These are phyloP conservation scores for Chauna torquata DNA, from an alignment of 2,113 vertebrate genomes.

Conservation along the genomic window DNA sequence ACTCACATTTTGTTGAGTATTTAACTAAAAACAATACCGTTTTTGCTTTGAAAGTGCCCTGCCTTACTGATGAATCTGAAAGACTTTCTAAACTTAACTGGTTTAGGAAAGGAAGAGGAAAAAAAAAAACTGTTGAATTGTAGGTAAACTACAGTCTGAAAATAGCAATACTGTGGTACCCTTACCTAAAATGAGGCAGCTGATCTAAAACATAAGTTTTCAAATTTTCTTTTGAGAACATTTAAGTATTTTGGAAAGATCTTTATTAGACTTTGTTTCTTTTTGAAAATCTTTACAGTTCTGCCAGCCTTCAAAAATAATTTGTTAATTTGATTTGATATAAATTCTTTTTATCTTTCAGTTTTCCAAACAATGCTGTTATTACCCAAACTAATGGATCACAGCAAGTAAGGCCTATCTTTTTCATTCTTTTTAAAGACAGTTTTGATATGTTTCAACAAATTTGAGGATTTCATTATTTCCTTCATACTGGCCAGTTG, in stretches of 20 bases:
- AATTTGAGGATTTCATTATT: background rate
- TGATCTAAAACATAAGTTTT: background rate
- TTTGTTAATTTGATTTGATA: background rate
- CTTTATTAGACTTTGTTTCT: background rate
- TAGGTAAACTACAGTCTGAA: background rate
- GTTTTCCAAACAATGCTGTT: constrained; percentile 75
- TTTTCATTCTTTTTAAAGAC: background rate
- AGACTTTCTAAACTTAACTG: background rate
- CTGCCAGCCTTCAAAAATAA: background rate
- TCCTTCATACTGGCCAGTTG: background rate
- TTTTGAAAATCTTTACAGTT: background rate
- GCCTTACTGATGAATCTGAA: background rate
- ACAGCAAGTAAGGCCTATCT: constrained; percentile 75
- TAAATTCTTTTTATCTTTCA: constrained; percentile 70
- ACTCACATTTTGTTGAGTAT: background rate
- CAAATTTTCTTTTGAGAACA: background rate
- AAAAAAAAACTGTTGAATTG: background rate
- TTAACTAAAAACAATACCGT: rapidly evolving
- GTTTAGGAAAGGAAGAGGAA: background rate
- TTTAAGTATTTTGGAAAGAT: background rate
- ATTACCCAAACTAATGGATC: constrained; percentile 77
- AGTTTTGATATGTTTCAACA: background rate
- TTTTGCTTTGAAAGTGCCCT: background rate
- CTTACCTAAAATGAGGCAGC: background rate
- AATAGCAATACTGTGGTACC: background rate